A percentile compares a stretch with the other conserved stretches of the same genome.
Evolutionary conservation across 2,888 invertebrate species (phyloP).

Genomic region (Carpatolechia fugitivella): DNA sequence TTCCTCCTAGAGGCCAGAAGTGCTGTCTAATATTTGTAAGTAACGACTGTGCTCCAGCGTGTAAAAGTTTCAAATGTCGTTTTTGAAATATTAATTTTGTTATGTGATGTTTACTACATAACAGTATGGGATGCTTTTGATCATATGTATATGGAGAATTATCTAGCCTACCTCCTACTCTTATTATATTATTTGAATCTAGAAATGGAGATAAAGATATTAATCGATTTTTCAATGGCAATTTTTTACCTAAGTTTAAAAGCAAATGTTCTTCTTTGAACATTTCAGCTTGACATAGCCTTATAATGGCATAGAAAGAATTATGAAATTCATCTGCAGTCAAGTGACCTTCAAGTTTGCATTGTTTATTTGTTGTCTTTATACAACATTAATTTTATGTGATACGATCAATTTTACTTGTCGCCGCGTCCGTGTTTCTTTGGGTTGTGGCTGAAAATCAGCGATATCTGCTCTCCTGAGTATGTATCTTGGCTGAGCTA

Average conservation of each 20-base stretch:
- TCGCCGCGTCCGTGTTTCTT: too few species aligned
- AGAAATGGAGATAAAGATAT: background rate
- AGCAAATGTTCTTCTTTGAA: background rate
- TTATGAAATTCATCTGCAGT: background rate
- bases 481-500: too few species aligned
- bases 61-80: background rate
- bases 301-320: background rate
- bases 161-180: background rate
- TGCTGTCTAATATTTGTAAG: background rate
- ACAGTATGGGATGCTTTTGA: background rate
- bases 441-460: too few species aligned
- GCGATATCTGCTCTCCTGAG: too few species aligned
- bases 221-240: background rate
- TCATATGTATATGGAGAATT: slow-evolving; percentile 2
- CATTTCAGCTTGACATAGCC: background rate
- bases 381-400: too few species aligned
- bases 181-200: background rate
- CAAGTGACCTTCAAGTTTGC: background rate
- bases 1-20: slow-evolving; percentile 1
- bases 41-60: background rate
- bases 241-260: background rate
- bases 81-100: background rate
- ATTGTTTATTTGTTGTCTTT: too few species aligned
- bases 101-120: background rate
- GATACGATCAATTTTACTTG: too few species aligned